Evolutionary conservation across 2,888 invertebrate genomes (phyloP).

Genomic region (Eulithis testata): DNA sequence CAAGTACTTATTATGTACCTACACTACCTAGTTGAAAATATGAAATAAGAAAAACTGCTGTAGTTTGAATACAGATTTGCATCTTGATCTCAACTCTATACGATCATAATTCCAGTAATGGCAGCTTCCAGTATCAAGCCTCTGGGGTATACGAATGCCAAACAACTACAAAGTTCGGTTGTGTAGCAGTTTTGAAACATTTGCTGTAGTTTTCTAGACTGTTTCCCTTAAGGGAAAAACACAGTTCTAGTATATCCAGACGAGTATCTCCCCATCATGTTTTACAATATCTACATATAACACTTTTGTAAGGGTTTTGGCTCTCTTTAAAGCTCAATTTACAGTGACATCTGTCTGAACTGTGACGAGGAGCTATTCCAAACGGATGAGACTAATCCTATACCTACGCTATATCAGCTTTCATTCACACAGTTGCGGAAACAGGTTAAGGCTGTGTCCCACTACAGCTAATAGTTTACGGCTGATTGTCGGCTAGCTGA

Average conservation of each 20-base stretch:
- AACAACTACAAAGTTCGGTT: constrained; percentile 4
- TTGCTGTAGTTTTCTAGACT: not conserved
- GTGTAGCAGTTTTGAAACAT: constrained; percentile 2
- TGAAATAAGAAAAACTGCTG: too few species aligned
- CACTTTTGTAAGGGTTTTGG: too few species aligned
- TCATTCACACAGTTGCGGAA: constrained; percentile 20
- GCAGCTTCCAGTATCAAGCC: not conserved
- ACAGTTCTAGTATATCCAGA: not conserved
- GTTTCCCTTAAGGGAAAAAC: not conserved
- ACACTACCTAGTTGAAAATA: too few species aligned
- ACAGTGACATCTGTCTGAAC: too few species aligned
- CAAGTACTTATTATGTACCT: not conserved
- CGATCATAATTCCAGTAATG: not conserved
- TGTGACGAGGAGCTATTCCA: not conserved
- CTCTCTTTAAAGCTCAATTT: too few species aligned
- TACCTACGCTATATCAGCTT: constrained; percentile 11
- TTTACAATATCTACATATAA: too few species aligned
- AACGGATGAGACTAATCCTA: constrained; percentile 5
- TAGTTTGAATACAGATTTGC: not conserved
- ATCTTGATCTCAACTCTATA: not conserved
- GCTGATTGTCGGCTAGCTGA: too few species aligned
- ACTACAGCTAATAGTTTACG: too few species aligned
- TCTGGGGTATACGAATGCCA: not conserved
- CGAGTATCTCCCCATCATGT: too few species aligned
- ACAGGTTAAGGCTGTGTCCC: constrained; percentile 7